phyloP scores from a whole-genome alignment of 2,888 invertebrate genomes.

The Synanthedon myopaeformis region DNA sequence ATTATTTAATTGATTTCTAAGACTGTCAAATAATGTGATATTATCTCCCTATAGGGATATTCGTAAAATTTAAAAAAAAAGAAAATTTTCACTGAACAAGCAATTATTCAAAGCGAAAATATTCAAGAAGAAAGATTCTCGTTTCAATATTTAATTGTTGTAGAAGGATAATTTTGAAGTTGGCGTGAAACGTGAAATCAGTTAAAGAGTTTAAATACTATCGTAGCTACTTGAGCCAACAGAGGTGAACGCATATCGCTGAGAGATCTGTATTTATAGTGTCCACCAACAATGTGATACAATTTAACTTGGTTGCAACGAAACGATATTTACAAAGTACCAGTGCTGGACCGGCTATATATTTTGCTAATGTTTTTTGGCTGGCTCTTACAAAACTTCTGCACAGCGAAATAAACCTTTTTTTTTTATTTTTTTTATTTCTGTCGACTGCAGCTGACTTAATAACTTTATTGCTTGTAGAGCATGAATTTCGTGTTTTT shows the following conservation, averaged over 20 bases:
- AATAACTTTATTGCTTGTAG: constrained; percentile 54
- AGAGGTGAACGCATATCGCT: constrained; percentile 23
- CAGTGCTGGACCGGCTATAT: constrained; percentile 31
- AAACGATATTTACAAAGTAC: constrained; percentile 50
- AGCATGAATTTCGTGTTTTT: constrained; percentile 35
- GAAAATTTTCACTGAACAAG: too few relatives aligned
- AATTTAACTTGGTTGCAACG: constrained; percentile 49
- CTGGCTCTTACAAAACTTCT: constrained; percentile 27
- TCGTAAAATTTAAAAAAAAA: too few relatives aligned
- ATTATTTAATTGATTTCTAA: too few relatives aligned
- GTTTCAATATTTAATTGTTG: too few relatives aligned
- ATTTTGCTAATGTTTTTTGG: constrained; percentile 51
- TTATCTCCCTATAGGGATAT: too few relatives aligned
- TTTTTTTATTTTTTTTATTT: constrained; percentile 21
- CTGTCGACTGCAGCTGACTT: constrained; percentile 35
- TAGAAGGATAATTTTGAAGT: too few relatives aligned
- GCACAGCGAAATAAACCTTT: neutral
- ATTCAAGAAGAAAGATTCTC: too few relatives aligned
- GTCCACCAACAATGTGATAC: constrained; percentile 57
- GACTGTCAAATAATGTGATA: too few relatives aligned
- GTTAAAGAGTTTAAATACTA: constrained; percentile 16
- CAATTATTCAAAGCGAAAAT: too few relatives aligned
- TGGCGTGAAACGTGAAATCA: too few relatives aligned
- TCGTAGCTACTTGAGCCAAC: constrained; percentile 14
- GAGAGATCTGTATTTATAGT: constrained; percentile 52